Conservation (phyloP, 92 coral and sea anemone species). For the Heliopora coerulea region DNA sequence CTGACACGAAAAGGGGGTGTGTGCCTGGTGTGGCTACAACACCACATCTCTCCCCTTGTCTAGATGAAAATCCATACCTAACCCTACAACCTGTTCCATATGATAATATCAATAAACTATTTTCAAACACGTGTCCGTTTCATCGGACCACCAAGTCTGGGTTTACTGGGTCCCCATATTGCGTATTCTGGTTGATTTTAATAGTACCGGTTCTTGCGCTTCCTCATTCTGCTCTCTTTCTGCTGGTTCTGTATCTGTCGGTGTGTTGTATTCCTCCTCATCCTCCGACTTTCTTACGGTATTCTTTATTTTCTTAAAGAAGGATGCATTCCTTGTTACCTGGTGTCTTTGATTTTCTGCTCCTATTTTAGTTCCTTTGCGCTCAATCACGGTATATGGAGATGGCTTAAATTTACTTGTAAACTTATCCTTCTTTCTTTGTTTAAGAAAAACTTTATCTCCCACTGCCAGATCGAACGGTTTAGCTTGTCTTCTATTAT, state of each 20-base stretch:
- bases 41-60: too few species aligned
- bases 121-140: too few species aligned
- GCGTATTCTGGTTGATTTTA: not conserved
- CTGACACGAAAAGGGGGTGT: too few species aligned
- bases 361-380: slow-evolving; percentile 47
- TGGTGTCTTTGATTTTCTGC: slow-evolving; percentile 8
- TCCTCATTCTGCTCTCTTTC: not conserved
- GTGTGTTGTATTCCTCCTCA: not conserved
- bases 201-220: slow-evolving; percentile 1
- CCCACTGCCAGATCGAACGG: slow-evolving; percentile 26
- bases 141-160: too few species aligned
- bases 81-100: too few species aligned
- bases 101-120: too few species aligned
- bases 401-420: slow-evolving; percentile 42
- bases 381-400: slow-evolving; percentile 38
- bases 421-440: slow-evolving; percentile 31
- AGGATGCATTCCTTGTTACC: slow-evolving; percentile 38
- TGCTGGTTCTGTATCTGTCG: too few species aligned
- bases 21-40: too few species aligned
- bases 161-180: too few species aligned
- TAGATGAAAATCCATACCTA: too few species aligned
- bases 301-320: slow-evolving; percentile 23
- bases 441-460: slow-evolving; percentile 6
- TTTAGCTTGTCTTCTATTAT: slow-evolving; percentile 21
- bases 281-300: not conserved